A percentile compares a stretch with the other conserved stretches of the same genome.
These are phyloP conservation scores for Petrolisthes manimaculis DNA, from an alignment of 2,888 invertebrate species.

Conservation along the genomic window DNA sequence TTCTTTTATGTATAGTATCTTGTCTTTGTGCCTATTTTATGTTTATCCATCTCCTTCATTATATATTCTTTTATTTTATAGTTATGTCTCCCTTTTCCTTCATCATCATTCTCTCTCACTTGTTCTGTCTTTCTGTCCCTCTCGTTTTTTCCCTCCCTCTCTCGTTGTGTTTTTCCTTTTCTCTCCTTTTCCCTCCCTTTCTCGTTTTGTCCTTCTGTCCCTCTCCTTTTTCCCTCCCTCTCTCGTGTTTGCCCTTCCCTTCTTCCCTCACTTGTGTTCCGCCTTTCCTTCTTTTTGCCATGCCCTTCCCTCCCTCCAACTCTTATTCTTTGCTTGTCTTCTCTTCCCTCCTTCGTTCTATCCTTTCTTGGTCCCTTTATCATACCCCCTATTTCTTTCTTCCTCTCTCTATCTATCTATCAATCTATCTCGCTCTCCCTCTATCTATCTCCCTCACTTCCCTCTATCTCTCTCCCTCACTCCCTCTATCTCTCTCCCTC, in stretches of 20 bases:
- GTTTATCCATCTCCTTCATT: too few species aligned
- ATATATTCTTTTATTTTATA: not conserved
- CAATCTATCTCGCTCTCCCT: not conserved
- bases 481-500: not conserved
- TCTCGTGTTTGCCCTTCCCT: not conserved
- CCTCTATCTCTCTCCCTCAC: not conserved
- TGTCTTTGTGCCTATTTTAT: too few species aligned
- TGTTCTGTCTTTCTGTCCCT: not conserved
- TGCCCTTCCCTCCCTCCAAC: too few species aligned
- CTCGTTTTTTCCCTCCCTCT: not conserved
- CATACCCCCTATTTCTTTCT: too few species aligned
- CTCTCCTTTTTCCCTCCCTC: too few species aligned
- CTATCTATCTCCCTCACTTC: not conserved
- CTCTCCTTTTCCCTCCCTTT: not conserved
- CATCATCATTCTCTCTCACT: slow-evolving; percentile 2
- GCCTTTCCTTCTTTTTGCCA: too few species aligned
- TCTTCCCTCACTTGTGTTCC: not conserved
- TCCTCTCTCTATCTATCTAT: too few species aligned
- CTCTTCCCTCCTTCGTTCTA: too few species aligned
- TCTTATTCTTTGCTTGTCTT: too few species aligned
- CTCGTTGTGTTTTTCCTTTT: not conserved
- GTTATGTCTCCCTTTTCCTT: not conserved
- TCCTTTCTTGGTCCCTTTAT: too few species aligned
- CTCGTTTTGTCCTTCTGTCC: not conserved
- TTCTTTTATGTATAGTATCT: too few species aligned